phyloP scores from a whole-genome alignment of 2,113 vertebrate genomes.

The Candoia aspera region DNA sequence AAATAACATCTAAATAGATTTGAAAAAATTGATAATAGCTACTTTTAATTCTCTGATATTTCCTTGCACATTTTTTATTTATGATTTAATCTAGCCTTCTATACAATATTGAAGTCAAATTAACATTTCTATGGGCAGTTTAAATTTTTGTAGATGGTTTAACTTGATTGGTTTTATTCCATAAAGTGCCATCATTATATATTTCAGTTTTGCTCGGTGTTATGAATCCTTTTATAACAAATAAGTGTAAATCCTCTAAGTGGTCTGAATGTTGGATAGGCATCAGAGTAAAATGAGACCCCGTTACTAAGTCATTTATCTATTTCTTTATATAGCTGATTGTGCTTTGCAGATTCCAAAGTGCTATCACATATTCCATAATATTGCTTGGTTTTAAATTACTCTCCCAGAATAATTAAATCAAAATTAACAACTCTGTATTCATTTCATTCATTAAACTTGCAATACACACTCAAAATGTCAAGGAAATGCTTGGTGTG shows the following conservation, averaged over 20 bases:
- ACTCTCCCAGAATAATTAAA: slow-evolving; percentile 43
- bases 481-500: neutral
- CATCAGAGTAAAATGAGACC: slow-evolving; percentile 41
- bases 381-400: slow-evolving; percentile 32
- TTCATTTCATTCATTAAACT: slow-evolving; percentile 17
- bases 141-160: neutral
- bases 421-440: slow-evolving; percentile 14
- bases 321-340: slow-evolving; percentile 6
- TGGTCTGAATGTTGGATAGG: neutral
- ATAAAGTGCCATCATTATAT: neutral
- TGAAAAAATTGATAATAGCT: neutral
- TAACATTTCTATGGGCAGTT: neutral
- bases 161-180: neutral
- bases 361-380: neutral
- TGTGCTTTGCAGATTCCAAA: slow-evolving; percentile 17
- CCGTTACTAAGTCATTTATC: slow-evolving; percentile 1
- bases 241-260: neutral
- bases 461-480: slow-evolving; percentile 24
- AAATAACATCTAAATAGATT: neutral
- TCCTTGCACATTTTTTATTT: neutral
- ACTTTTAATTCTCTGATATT: neutral
- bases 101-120: neutral
- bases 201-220: neutral
- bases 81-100: neutral
- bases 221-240: neutral